phyloP scores from a whole-genome alignment of 1,140 invertebrate genomes.

The Pseudomyrmex sp. region DNA sequence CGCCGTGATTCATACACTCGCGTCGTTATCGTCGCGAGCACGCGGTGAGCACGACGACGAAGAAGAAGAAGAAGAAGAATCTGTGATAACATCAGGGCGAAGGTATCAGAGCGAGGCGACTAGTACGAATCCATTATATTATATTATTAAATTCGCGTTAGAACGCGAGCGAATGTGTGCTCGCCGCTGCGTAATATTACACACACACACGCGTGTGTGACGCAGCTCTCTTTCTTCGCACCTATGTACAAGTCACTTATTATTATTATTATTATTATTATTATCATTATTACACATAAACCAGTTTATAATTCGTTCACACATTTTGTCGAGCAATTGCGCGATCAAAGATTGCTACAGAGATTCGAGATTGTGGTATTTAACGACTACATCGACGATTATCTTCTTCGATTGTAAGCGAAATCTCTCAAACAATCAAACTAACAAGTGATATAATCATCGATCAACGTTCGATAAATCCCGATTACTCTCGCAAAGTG shows the following conservation, averaged over 20 bases:
- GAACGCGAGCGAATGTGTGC: constrained; percentile 3
- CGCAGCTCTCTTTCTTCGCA: constrained; percentile 13
- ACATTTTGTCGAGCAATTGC: background rate
- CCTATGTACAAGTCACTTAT: background rate
- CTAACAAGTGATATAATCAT: background rate
- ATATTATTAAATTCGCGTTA: background rate
- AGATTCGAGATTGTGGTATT: too few species aligned
- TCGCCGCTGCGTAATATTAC: constrained; percentile 37
- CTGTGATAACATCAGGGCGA: background rate
- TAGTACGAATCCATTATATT: background rate
- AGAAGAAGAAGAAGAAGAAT: constrained; percentile 12
- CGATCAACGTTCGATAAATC: background rate
- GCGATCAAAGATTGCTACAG: background rate
- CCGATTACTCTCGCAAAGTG: background rate
- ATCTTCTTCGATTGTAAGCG: too few species aligned
- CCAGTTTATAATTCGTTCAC: background rate
- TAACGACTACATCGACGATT: too few species aligned
- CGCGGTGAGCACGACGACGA: background rate
- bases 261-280: too few species aligned
- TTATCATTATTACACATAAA: constrained; percentile 18
- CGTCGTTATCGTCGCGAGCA: constrained; percentile 18
- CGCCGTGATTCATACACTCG: background rate
- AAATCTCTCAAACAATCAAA: too few species aligned
- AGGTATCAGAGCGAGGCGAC: constrained; percentile 25
- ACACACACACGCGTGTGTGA: constrained; percentile 14